phyloP scores from a whole-genome alignment of 2,888 invertebrate genomes.

The Anorthoa munda region DNA sequence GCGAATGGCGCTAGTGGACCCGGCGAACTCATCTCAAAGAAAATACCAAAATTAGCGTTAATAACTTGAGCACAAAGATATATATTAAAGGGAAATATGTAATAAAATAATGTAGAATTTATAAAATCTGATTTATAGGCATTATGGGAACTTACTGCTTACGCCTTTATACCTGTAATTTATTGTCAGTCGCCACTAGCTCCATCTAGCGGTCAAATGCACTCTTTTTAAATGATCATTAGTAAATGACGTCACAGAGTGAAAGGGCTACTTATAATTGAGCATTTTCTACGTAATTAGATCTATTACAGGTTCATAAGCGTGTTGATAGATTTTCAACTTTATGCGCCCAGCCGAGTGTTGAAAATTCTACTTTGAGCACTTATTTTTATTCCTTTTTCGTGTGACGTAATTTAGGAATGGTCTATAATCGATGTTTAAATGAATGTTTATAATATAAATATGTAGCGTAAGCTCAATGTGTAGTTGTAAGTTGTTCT shows the following conservation, averaged over 20 bases:
- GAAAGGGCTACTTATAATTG: neutral
- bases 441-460: constrained; percentile 55
- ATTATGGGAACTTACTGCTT: constrained; percentile 3
- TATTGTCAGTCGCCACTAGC: constrained; percentile 45
- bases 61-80: constrained; percentile 51
- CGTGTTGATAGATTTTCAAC: neutral
- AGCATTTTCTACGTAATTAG: neutral
- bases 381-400: neutral
- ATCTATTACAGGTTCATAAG: neutral
- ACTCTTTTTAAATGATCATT: constrained; percentile 26
- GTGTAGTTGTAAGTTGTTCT: constrained; percentile 60
- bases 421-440: constrained; percentile 31
- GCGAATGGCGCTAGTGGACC: constrained; percentile 60
- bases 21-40: constrained; percentile 43
- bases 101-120: neutral
- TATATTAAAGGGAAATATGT: constrained; percentile 15
- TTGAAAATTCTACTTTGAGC: neutral
- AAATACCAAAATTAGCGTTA: constrained; percentile 56
- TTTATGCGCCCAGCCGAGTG: too few relatives aligned
- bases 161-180: neutral
- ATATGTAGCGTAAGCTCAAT: constrained; percentile 64
- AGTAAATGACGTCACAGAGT: constrained; percentile 25
- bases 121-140: neutral
- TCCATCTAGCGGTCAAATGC: constrained; percentile 55
- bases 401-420: constrained; percentile 36